These are phyloP conservation scores for Neosilurus mollespiculum DNA, from an alignment of 2,797 vertebrate species.

Conservation along the genomic window DNA sequence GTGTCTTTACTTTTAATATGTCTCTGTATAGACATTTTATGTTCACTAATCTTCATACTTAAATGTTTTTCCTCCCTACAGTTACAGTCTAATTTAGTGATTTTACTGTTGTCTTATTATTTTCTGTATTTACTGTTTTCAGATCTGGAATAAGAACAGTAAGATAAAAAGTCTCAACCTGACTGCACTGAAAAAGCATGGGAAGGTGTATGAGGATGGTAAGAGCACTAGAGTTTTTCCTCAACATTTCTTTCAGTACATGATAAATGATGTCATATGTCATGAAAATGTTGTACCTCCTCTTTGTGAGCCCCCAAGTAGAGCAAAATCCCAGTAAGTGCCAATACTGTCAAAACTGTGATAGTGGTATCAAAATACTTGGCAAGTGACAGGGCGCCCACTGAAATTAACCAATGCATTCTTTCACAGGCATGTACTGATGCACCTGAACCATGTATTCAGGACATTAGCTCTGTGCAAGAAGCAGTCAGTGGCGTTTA, in stretches of 20 bases:
- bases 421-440: too few species aligned
- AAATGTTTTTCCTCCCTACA: background rate
- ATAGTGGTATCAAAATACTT: too few species aligned
- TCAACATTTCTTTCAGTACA: constrained; percentile 1
- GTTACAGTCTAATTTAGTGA: background rate
- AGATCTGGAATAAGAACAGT: constrained; percentile 95
- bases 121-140: constrained; percentile 10
- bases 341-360: too few species aligned
- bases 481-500: too few species aligned
- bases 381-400: too few species aligned
- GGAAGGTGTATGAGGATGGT: constrained; percentile 91
- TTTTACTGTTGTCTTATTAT: background rate
- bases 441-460: too few species aligned
- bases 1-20: too few species aligned
- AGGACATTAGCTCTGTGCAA: too few species aligned
- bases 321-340: too few species aligned
- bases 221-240: constrained; percentile 52
- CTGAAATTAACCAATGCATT: too few species aligned
- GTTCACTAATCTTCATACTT: too few species aligned
- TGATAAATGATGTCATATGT: background rate
- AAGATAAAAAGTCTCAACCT: constrained; percentile 93
- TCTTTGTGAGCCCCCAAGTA: too few species aligned
- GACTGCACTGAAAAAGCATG: constrained; percentile 88
- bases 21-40: background rate
- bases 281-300: background rate